These are phyloP conservation scores for Pyrrhia umbra DNA, from an alignment of 2,888 invertebrate genomes.

Conservation along the genomic window DNA sequence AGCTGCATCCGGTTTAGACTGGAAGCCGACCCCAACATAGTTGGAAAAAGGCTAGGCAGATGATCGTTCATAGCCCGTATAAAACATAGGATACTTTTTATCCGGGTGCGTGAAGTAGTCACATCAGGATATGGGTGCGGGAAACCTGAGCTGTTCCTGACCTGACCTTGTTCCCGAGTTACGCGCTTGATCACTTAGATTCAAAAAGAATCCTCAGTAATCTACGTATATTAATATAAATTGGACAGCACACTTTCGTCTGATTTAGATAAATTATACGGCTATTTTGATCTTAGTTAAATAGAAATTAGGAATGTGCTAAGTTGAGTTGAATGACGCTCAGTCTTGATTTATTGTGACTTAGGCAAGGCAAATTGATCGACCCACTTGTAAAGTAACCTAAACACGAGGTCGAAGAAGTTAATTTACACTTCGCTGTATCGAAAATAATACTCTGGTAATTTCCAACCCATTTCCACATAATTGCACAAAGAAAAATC, in stretches of 20 bases:
- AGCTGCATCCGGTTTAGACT: too few species aligned
- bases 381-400: conserved; percentile 13
- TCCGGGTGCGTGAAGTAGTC: too few species aligned
- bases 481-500: conserved; percentile 55
- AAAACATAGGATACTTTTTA: too few species aligned
- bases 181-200: too few species aligned
- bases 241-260: not conserved
- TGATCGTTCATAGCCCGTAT: too few species aligned
- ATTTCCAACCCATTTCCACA: conserved; percentile 40
- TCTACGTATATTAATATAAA: not conserved
- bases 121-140: too few species aligned
- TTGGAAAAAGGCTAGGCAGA: too few species aligned
- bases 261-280: not conserved
- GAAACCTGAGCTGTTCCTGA: too few species aligned
- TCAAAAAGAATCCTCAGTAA: too few species aligned
- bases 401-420: conserved; percentile 14
- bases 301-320: not conserved
- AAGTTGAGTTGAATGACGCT: conserved; percentile 5
- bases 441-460: conserved; percentile 30
- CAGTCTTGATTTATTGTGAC: conserved; percentile 6
- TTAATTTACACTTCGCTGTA: conserved; percentile 34
- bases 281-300: not conserved
- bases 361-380: conserved; percentile 2
- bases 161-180: too few species aligned
- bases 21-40: too few species aligned